Conservation (phyloP, 1,140 invertebrate genomes). For the Propsilocerus akamusi region DNA sequence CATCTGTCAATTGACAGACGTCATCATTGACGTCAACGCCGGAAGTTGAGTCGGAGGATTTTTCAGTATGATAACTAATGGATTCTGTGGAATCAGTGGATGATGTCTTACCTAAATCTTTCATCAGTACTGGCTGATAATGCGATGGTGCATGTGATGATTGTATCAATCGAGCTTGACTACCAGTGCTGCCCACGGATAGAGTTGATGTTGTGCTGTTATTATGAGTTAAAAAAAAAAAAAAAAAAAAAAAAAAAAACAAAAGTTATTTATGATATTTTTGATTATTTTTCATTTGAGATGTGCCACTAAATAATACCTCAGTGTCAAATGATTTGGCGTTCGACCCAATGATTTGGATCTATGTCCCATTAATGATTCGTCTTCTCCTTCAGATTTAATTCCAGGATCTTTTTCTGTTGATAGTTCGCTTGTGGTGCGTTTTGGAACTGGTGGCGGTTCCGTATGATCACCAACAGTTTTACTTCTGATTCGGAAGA, state of each 20-base stretch:
- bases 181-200: conserved; percentile 82
- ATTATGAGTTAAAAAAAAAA: conserved; percentile 10
- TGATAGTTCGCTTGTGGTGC: conserved; percentile 14
- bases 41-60: conserved; percentile 3
- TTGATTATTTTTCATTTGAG: not conserved
- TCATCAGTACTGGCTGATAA: conserved; percentile 65
- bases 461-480: conserved; percentile 61
- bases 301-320: conserved; percentile 24
- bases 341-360: conserved; percentile 64
- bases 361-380: conserved; percentile 43
- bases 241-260: conserved; percentile 6
- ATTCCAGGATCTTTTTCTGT: conserved; percentile 44
- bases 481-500: conserved; percentile 71
- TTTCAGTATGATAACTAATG: not conserved
- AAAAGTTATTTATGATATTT: not conserved
- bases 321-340: conserved; percentile 79
- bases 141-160: conserved; percentile 80
- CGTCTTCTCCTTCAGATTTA: conserved; percentile 76
- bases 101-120: conserved; percentile 46
- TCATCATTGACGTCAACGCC: conserved; percentile 8
- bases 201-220: conserved; percentile 77
- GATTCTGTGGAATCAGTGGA: not conserved
- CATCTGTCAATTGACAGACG: conserved; percentile 10
- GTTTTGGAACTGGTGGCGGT: conserved; percentile 11
- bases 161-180: conserved; percentile 81